These are phyloP conservation scores for Galerucella calmariensis DNA, from an alignment of 2,888 invertebrate genomes.

Conservation along the genomic window DNA sequence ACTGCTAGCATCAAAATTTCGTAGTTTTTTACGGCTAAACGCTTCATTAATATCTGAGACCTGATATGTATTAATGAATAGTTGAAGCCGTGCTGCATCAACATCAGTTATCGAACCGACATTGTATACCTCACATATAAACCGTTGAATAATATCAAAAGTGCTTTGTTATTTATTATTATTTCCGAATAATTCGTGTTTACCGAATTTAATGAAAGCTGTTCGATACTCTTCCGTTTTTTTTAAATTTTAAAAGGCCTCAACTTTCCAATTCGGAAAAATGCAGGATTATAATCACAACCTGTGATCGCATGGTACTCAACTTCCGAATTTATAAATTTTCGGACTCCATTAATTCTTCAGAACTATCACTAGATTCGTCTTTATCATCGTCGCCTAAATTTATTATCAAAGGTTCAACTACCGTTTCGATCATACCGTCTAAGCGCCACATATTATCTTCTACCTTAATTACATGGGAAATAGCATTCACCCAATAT, in stretches of 20 bases:
- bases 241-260: constrained; percentile 39
- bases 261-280: constrained; percentile 31
- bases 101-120: constrained; percentile 50
- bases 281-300: constrained; percentile 26
- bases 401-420: too few species aligned
- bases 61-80: constrained; percentile 11
- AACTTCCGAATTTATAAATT: too few species aligned
- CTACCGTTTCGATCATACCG: too few species aligned
- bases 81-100: constrained; percentile 43
- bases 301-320: constrained; percentile 26
- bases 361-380: too few species aligned
- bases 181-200: constrained; percentile 31
- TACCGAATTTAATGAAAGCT: constrained; percentile 31
- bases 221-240: constrained; percentile 33
- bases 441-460: too few species aligned
- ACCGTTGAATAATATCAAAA: constrained; percentile 6
- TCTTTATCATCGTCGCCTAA: too few species aligned
- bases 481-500: too few species aligned
- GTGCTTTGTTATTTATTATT: not conserved
- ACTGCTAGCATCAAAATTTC: constrained; percentile 28
- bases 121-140: constrained; percentile 10
- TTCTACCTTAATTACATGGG: too few species aligned
- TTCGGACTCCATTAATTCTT: too few species aligned
- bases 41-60: constrained; percentile 41
- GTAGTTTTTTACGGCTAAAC: constrained; percentile 25